Evolutionary conservation across 2,113 vertebrate species (phyloP), one percentile per base, ranked within the genome.

Genomic region (Turnix velox): DNA sequence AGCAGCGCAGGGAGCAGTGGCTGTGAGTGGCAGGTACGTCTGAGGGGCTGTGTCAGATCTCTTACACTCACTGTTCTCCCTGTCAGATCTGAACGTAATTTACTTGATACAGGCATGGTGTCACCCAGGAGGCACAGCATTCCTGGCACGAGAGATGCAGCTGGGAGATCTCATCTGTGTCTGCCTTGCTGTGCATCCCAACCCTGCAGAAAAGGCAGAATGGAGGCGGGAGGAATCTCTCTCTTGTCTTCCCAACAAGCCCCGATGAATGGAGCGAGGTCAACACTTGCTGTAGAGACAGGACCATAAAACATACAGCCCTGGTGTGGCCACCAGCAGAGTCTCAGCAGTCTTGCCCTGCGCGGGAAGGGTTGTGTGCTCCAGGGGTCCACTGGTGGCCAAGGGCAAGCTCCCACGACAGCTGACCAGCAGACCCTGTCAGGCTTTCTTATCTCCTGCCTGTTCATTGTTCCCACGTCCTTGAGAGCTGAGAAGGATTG

Each of bases 31-130:
- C 92, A 93, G 88, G 12, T 73, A 14, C 3, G 9, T 51, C 69
- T 93, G 85, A 85, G 55, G 37, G 72, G 9, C 62, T 80, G 78
- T 94, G 87, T 83, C 92, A 87, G 78, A 82, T 83, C 82, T 79
- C 45, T 45, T 69, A 87, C 82, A 79, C 82, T 63, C 37, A 30
- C 94, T 58, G 82, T 71, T 84, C 74, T 35, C 18, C 63, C 65
- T 94, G 88, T 87, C 92, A 88, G 40, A 94, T 85, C 46, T 27
- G 61, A 58, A 35, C 23, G 63, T 58, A 71, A 92, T 90, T 87
- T 75, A 8, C 63, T 84, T 77, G 81, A 79, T 72, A 30, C 19
- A 51, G 84, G 78, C 81, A 61, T 3, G 2, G 71, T 48, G 66
- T 77, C 67, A 69, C 40, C 74, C 62, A 10, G 69, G 61, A 91